phyloP scores from a whole-genome alignment of 2,113 vertebrate species.

The Bambusicola thoracicus region DNA sequence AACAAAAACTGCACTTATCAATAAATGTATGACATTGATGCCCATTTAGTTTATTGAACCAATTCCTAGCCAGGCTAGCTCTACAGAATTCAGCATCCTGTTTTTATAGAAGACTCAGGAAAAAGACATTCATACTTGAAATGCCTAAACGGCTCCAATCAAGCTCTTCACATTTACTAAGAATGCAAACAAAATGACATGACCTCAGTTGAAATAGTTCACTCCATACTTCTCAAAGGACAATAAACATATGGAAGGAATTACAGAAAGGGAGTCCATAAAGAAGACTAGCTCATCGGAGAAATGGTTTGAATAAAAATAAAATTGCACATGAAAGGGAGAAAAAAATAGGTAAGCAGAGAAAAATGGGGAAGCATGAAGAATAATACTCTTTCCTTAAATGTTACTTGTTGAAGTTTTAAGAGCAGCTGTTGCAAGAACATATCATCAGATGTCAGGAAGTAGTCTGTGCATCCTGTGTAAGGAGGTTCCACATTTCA shows the following conservation, averaged over 20 bases:
- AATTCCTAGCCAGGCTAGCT: conserved; percentile 27
- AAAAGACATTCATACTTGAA: conserved; percentile 59
- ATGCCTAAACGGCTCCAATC: conserved; percentile 60
- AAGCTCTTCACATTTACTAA: conserved; percentile 61
- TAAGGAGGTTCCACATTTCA: conserved; percentile 15
- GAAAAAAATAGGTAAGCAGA: conserved; percentile 21
- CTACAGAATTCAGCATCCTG: conserved; percentile 33
- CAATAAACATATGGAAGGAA: conserved; percentile 69
- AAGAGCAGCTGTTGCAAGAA: conserved; percentile 1
- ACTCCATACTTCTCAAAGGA: conserved; percentile 57
- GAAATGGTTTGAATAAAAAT: neutral
- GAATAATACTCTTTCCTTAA: neutral
- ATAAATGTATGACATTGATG: neutral
- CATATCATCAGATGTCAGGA: conserved; percentile 9
- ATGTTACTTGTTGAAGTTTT: neutral
- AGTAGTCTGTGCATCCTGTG: neutral
- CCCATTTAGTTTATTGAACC: conserved; percentile 30
- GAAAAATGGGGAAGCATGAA: neutral
- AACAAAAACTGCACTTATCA: neutral
- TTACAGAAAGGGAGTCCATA: conserved; percentile 52
- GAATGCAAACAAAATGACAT: conserved; percentile 73
- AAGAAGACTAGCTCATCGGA: neutral
- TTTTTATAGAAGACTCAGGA: conserved; percentile 46
- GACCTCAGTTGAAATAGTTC: conserved; percentile 61
- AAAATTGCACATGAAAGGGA: neutral